phyloP scores from a whole-genome alignment of 2,888 invertebrate genomes.

The Fabriciana adippe region DNA sequence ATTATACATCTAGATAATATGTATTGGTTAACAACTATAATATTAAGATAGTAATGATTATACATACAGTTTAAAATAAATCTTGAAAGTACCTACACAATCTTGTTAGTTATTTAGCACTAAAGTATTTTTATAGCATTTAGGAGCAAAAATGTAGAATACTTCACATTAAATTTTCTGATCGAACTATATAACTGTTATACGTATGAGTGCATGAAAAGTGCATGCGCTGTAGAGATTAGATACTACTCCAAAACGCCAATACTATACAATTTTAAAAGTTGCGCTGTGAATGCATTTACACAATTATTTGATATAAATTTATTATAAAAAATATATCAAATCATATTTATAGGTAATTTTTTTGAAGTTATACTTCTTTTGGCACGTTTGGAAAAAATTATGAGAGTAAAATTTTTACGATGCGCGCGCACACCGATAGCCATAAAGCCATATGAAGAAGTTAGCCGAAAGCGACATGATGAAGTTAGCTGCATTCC shows the following conservation, averaged over 20 bases:
- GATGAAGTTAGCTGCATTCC: too few species aligned
- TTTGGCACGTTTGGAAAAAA: too few species aligned
- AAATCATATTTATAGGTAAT: too few species aligned
- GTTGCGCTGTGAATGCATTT: not conserved
- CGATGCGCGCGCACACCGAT: too few species aligned
- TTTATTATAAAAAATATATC: not conserved
- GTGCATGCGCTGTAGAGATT: conserved; percentile 19
- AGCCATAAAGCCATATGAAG: too few species aligned
- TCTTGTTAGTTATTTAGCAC: not conserved
- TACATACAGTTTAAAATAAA: not conserved
- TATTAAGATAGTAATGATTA: not conserved
- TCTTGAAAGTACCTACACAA: conserved; percentile 6
- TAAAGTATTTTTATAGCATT: conserved; percentile 5
- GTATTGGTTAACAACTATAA: conserved; percentile 6
- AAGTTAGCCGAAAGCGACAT: too few species aligned
- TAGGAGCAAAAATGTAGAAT: conserved; percentile 1
- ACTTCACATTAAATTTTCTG: conserved; percentile 1
- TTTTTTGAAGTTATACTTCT: too few species aligned
- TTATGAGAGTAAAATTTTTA: too few species aligned
- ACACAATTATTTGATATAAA: not conserved
- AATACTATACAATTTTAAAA: conserved; percentile 15
- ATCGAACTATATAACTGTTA: conserved; percentile 9
- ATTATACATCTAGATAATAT: not conserved
- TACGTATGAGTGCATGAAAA: conserved; percentile 18
- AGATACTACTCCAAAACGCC: conserved; percentile 15